phyloP scores from a whole-genome alignment of 2,113 vertebrate species.

The Miniopterus natalensis region DNA sequence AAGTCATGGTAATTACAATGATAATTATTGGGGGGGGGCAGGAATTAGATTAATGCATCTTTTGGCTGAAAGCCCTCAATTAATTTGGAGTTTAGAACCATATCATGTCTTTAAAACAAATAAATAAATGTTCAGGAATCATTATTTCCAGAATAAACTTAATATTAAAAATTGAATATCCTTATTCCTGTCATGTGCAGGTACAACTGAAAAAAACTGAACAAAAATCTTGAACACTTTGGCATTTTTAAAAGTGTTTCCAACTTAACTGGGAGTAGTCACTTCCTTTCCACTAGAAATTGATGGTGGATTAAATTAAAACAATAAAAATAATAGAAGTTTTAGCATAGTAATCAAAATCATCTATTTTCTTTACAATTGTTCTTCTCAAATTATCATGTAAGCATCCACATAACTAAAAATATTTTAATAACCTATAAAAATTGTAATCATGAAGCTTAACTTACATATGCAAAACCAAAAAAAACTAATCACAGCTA shows the following conservation, averaged over 20 bases:
- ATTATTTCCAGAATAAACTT: background rate
- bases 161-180: background rate
- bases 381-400: background rate
- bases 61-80: background rate
- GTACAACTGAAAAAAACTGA: background rate
- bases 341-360: background rate
- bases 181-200: background rate
- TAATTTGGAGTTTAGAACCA: background rate
- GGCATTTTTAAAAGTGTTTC: background rate
- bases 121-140: background rate
- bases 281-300: constrained; percentile 11
- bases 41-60: background rate
- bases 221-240: background rate
- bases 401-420: constrained; percentile 10
- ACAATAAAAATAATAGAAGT: background rate
- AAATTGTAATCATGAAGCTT: background rate
- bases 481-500: background rate
- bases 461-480: background rate
- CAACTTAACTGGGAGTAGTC: constrained; percentile 59
- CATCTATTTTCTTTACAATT: background rate
- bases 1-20: background rate
- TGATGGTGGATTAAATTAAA: background rate
- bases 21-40: background rate
- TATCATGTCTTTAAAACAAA: background rate
- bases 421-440: background rate